phyloP scores from a whole-genome alignment of 2,113 vertebrate species.

The Struthio camelus region DNA sequence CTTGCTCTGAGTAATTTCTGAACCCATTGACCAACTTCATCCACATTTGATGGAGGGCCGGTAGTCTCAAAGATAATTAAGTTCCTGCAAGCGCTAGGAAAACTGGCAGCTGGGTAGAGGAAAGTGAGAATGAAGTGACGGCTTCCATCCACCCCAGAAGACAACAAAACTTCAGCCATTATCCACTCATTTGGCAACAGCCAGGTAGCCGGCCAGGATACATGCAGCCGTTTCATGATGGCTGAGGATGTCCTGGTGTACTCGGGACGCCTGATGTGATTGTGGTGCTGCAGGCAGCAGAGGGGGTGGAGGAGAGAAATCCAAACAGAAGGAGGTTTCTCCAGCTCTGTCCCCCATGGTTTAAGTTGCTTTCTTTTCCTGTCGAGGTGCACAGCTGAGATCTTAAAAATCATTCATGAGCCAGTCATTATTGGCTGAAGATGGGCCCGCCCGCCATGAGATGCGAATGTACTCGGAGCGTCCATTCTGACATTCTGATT shows the following conservation, averaged over 20 bases:
- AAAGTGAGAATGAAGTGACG: background rate
- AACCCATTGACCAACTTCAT: background rate
- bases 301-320: background rate
- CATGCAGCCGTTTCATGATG: accelerated
- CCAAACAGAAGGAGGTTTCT: background rate
- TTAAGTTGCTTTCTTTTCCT: background rate
- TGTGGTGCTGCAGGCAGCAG: background rate
- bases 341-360: background rate
- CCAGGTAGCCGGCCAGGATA: background rate
- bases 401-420: background rate
- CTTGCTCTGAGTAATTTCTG: background rate
- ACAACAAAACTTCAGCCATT: accelerated
- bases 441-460: accelerated
- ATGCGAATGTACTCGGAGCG: accelerated
- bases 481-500: background rate
- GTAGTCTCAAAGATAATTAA: background rate
- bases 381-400: background rate
- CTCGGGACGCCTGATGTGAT: background rate
- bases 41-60: background rate
- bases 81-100: background rate
- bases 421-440: background rate
- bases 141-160: background rate
- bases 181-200: background rate
- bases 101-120: background rate
- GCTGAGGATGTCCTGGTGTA: background rate